Conservation (phyloP, 2,888 invertebrate species). For the Cactoblastis cactorum region DNA sequence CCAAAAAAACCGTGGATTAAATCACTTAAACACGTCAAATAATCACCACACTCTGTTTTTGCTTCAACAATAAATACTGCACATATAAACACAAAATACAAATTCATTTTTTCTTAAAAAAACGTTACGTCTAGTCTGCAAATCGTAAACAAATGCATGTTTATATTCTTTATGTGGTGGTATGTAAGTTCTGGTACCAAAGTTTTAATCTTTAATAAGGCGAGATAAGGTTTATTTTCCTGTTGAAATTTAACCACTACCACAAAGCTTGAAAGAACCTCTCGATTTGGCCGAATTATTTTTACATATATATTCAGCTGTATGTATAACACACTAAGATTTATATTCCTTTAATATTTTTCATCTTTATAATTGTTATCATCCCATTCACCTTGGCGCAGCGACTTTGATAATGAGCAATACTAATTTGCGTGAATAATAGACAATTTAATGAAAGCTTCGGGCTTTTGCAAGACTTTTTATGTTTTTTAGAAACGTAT, state of each 20-base stretch:
- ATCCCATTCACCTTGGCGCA: conserved; percentile 8
- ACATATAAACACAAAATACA: conserved; percentile 29
- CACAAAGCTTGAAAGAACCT: neutral
- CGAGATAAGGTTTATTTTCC: neutral
- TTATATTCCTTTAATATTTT: neutral
- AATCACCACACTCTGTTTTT: conserved; percentile 47
- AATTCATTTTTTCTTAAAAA: conserved; percentile 31
- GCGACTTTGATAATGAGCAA: conserved; percentile 2
- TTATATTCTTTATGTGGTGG: conserved; percentile 7
- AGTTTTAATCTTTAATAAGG: neutral
- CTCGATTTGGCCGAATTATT: neutral
- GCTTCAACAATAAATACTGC: conserved; percentile 28
- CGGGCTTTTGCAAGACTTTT: neutral
- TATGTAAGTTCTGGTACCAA: neutral
- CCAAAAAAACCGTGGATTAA: conserved; percentile 37
- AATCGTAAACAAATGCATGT: conserved; percentile 53
- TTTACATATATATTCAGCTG: neutral
- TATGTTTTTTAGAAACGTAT: neutral
- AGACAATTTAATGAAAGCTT: conserved; percentile 6
- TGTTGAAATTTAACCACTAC: neutral
- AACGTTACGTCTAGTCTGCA: conserved; percentile 45
- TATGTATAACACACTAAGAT: neutral
- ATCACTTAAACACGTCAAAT: conserved; percentile 40
- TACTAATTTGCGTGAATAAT: conserved; percentile 8
- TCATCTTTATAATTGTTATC: neutral